Evolutionary conservation across 2,888 invertebrate species (phyloP).

Genomic region (Lordiphosa fenestrarum): DNA sequence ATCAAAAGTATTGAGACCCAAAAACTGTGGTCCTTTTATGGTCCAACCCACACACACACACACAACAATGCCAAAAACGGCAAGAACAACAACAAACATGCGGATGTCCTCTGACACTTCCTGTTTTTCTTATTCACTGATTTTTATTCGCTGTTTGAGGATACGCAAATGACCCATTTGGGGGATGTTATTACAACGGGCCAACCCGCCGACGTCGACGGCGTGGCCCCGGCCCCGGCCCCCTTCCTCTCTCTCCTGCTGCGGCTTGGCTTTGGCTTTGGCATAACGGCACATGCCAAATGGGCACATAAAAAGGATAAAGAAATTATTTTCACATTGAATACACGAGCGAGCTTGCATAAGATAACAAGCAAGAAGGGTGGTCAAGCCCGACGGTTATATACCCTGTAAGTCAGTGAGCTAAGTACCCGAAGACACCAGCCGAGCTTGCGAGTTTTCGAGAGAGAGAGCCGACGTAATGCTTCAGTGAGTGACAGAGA

Average conservation of each 20-base stretch:
- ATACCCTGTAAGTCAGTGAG: too few relatives aligned
- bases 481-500: too few relatives aligned
- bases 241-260: constrained; percentile 6
- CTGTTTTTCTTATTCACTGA: constrained; percentile 79
- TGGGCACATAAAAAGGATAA: constrained; percentile 80
- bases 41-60: constrained; percentile 23
- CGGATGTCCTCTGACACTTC: constrained; percentile 78
- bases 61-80: constrained; percentile 33
- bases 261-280: constrained; percentile 43
- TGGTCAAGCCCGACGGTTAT: too few relatives aligned
- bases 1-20: constrained; percentile 69
- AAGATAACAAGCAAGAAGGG: constrained; percentile 33
- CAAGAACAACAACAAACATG: constrained; percentile 58
- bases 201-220: constrained; percentile 43
- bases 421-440: too few relatives aligned
- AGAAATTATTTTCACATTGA: constrained; percentile 79
- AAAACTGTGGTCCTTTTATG: constrained; percentile 61
- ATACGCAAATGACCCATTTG: constrained; percentile 81
- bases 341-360: constrained; percentile 55
- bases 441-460: too few relatives aligned
- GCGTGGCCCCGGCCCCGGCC: constrained; percentile 29
- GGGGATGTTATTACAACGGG: constrained; percentile 79
- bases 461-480: too few relatives aligned
- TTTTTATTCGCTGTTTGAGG: constrained; percentile 80
- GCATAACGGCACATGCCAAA: constrained; percentile 77